These are phyloP conservation scores for Trypoxylus dichotomus DNA, from an alignment of 1,140 invertebrate species.

Conservation along the genomic window DNA sequence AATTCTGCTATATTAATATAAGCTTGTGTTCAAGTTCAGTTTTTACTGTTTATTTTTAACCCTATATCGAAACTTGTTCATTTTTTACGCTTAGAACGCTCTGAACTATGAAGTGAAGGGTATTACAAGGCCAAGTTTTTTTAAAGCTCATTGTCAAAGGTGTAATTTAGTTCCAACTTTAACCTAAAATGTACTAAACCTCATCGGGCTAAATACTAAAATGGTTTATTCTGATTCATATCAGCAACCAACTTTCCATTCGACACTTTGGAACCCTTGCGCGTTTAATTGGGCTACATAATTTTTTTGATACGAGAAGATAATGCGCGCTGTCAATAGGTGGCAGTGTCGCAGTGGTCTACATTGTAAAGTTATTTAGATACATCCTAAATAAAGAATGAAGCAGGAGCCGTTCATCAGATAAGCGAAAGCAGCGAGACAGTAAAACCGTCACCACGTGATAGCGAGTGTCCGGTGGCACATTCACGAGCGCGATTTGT, in stretches of 20 bases:
- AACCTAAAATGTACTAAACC: neutral
- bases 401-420: constrained; percentile 32
- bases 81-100: too few relatives aligned
- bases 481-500: constrained; percentile 38
- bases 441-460: constrained; percentile 32
- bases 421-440: constrained; percentile 32
- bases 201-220: too few relatives aligned
- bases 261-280: neutral
- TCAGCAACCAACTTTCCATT: neutral
- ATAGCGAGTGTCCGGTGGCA: constrained; percentile 34
- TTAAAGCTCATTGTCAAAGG: too few relatives aligned
- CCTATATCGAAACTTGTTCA: too few relatives aligned
- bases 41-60: too few relatives aligned
- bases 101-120: too few relatives aligned
- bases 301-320: neutral
- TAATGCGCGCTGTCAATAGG: neutral
- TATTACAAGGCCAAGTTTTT: too few relatives aligned
- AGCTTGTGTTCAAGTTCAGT: too few relatives aligned
- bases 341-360: neutral
- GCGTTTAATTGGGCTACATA: neutral
- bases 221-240: neutral
- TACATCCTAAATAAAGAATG: constrained; percentile 2
- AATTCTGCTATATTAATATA: too few relatives aligned
- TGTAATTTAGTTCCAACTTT: neutral
- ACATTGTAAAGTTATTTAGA: constrained; percentile 12